Base-by-base conservation (phyloP, 2,797 vertebrate genomes). In the Pseudochirops corinnae region DNA sequence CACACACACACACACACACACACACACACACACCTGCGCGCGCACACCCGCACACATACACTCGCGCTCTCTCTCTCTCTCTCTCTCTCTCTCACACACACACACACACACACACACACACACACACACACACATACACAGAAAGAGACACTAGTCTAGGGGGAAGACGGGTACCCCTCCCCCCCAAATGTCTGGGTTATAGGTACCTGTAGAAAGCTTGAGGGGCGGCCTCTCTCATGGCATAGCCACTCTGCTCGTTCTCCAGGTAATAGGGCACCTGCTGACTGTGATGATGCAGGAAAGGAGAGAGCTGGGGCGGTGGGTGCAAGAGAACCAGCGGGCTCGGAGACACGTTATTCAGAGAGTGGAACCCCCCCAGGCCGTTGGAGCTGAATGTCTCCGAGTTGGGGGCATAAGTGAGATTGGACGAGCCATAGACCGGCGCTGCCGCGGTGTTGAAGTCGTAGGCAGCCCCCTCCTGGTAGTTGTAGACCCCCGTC, bases 201-300 rank as follows among this genome's bases (percentile, higher is more conserved):
- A 46, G 55, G 96, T 99, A 99, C 99, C 99, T 99, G 99, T 99
- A 99, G 98, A 99, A 98, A 11, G 99, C 98, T 53, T 99, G 99
- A 29, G 99, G 98, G 94, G 99, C 98, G 92, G 98, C 94, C 97
- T 99, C 99, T 94, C 98, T 98, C 98, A 99, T 98, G 11, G 98
- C 98, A 55, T 99, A 99, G 96, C 97, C 97, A 93, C 97, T 97
- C 24, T 99, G 98, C 90, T 99, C 99, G 0, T 99, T 99, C 98
- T 99, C 99, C 98, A 99, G 98, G 98, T 99, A 99, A 97, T 99
- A 99, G 92, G 99, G 99, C 98, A 99, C 99, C 98, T 99, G 99
- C 90, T 99, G 99, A 92, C 99, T 98, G 31, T 99, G 99, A 92
- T 99, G 99, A 97, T 99, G 99, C 98, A 99, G 98, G 97, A 99